Evolutionary conservation across 2,113 vertebrate genomes (phyloP).

Genomic region (Aphyosemion australe): DNA sequence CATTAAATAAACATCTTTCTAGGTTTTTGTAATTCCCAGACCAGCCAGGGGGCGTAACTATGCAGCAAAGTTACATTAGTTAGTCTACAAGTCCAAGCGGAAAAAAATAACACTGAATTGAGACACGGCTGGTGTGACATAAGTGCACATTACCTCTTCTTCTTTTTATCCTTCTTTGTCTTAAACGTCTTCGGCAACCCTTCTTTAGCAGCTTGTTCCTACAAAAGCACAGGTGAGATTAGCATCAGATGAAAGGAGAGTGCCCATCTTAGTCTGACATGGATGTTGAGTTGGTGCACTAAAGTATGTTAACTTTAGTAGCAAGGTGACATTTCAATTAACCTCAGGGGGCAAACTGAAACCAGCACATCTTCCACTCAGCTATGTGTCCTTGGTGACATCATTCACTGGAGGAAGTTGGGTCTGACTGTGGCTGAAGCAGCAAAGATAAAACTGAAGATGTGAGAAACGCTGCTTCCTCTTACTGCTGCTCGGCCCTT

Average conservation of each 20-base stretch:
- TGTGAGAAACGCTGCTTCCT: conserved; percentile 58
- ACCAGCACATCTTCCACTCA: conserved; percentile 39
- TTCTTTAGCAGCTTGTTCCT: conserved; percentile 64
- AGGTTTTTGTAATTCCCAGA: no score
- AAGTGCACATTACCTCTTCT: conserved; percentile 56
- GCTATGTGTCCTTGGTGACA: conserved; percentile 36
- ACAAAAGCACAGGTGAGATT: conserved; percentile 43
- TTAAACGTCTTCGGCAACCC: conserved; percentile 46
- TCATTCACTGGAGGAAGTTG: conserved; percentile 31
- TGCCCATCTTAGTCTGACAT: conserved; percentile 48
- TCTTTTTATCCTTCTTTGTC: conserved; percentile 60
- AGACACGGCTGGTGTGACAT: no score
- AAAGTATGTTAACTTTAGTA: conserved; percentile 54
- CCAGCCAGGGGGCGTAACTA: no score
- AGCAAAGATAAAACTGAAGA: conserved; percentile 33
- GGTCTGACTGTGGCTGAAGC: conserved; percentile 23
- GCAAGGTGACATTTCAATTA: conserved; percentile 71
- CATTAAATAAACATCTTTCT: no score
- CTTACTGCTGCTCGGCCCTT: conserved; percentile 46
- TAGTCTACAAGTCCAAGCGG: no score
- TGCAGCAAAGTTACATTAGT: no score
- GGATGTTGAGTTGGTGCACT: conserved; percentile 36
- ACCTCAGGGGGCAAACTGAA: conserved; percentile 58
- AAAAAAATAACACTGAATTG: no score
- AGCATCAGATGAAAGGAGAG: conserved; percentile 46